These are phyloP conservation scores for Anastatus disparis DNA, from an alignment of 1,140 invertebrate genomes.

Conservation along the genomic window DNA sequence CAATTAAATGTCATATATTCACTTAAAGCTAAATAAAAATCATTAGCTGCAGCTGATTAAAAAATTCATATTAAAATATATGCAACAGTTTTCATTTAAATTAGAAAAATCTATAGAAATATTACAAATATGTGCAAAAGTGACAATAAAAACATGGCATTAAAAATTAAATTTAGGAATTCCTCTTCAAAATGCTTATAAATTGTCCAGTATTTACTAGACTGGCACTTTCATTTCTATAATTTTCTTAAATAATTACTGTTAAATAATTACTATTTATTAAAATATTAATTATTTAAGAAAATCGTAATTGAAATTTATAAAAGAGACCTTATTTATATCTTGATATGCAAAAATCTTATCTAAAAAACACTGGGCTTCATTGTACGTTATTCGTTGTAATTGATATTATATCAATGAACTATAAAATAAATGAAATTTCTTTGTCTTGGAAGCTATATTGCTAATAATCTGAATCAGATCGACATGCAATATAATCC, in stretches of 20 bases:
- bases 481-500: no score
- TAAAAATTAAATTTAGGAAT: not conserved
- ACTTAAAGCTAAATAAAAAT: not conserved
- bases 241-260: no score
- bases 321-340: no score
- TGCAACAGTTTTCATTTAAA: not conserved
- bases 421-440: not conserved
- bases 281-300: no score
- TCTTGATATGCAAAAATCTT: conserved; percentile 6
- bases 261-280: no score
- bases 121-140: not conserved
- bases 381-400: conserved; percentile 19
- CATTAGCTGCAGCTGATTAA: not conserved
- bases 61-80: not conserved
- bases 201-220: not conserved
- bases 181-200: not conserved
- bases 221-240: conserved; percentile 1
- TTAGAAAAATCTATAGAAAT: no score
- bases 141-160: no score
- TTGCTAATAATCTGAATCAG: not conserved
- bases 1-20: not conserved
- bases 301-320: no score
- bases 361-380: not conserved
- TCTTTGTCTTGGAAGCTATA: conserved; percentile 24
- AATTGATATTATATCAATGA: not conserved